A percentile compares a stretch with the other conserved stretches of the same genome.
Evolutionary conservation across 2,113 vertebrate species (phyloP).

Genomic region (Cricetomys ansorgei): DNA sequence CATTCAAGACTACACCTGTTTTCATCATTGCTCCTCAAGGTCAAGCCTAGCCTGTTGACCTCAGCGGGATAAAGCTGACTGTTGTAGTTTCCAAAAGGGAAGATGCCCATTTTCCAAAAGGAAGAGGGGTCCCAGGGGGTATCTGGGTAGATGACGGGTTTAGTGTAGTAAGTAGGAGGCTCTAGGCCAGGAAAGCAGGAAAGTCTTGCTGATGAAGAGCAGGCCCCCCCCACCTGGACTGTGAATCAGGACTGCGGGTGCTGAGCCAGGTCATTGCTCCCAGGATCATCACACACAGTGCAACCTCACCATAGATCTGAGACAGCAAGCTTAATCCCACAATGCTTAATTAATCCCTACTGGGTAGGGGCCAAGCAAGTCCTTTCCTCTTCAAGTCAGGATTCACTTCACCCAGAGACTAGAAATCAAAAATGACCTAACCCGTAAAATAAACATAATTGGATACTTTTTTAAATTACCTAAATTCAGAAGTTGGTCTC

Average conservation of each 20-base stretch:
- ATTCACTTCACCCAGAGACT: not conserved
- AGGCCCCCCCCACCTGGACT: not conserved
- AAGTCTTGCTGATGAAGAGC: not conserved
- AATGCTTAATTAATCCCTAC: not conserved
- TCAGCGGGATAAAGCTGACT: not conserved
- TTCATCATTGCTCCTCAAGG: not conserved
- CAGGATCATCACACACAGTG: not conserved
- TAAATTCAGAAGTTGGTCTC: not conserved
- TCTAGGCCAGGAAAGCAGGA: not conserved
- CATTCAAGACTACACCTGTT: not conserved
- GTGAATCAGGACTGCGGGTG: not conserved
- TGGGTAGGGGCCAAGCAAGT: not conserved
- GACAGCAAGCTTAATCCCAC: not conserved
- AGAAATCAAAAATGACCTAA: constrained; percentile 17
- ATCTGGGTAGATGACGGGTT: not conserved
- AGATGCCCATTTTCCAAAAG: not conserved
- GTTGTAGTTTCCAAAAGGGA: not conserved
- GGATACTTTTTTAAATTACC: not conserved
- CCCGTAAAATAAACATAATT: not conserved
- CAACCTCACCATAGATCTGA: not conserved
- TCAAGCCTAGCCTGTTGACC: not conserved
- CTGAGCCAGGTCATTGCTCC: not conserved
- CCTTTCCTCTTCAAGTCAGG: constrained; percentile 10
- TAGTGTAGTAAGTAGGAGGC: not conserved
- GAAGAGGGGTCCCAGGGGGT: not conserved